These are phyloP conservation scores for Menura novaehollandiae DNA, from an alignment of 2,113 vertebrate genomes.

Conservation along the genomic window DNA sequence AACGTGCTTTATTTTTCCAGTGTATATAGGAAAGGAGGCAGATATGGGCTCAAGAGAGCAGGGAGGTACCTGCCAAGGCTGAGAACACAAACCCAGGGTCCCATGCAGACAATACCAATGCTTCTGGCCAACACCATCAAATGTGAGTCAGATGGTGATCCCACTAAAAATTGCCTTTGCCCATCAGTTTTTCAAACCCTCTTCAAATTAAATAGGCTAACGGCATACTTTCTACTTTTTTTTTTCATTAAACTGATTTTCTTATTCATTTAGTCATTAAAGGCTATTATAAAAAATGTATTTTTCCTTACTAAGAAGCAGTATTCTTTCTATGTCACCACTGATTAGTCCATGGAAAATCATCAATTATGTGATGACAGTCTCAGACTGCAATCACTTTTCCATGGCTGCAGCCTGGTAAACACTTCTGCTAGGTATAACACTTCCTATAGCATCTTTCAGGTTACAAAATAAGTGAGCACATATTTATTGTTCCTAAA, in stretches of 20 bases:
- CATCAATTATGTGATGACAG: not conserved
- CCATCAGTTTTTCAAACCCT: not conserved
- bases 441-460: not conserved
- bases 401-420: not conserved
- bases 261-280: not conserved
- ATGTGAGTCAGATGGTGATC: not conserved
- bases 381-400: not conserved
- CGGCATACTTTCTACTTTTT: not conserved
- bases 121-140: not conserved
- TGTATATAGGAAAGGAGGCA: not conserved
- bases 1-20: not conserved
- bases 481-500: not conserved
- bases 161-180: not conserved
- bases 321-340: not conserved
- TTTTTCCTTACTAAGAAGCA: not conserved
- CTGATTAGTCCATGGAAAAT: not conserved
- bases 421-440: not conserved
- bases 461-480: not conserved
- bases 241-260: not conserved
- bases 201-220: not conserved
- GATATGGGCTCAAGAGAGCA: rapidly evolving
- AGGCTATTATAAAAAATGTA: not conserved
- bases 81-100: not conserved
- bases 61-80: not conserved
- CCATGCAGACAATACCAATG: not conserved